Conservation (phyloP, 2,797 vertebrate species). For the Acanthurus leucopareius region DNA sequence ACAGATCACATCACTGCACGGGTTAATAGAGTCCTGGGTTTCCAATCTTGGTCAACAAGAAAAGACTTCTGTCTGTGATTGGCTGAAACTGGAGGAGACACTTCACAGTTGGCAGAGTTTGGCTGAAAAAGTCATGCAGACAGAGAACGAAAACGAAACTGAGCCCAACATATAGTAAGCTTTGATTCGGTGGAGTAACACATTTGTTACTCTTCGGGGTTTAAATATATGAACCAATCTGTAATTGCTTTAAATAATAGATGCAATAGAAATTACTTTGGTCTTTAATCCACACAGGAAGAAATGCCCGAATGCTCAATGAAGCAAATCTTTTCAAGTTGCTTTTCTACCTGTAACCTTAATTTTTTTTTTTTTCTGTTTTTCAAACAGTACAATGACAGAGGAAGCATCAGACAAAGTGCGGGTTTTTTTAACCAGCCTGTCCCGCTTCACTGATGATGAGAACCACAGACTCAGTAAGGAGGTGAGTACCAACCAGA, state of each 20-base stretch:
- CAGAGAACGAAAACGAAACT: conserved; percentile 57
- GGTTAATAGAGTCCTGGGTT: conserved; percentile 82
- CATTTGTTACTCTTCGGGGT: not conserved
- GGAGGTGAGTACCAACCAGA: conserved; percentile 69
- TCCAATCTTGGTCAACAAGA: conserved; percentile 67
- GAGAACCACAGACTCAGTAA: conserved; percentile 79
- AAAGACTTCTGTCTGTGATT: conserved; percentile 66
- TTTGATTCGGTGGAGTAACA: not conserved
- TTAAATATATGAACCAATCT: not conserved
- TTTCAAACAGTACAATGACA: conserved; percentile 68
- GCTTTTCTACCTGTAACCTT: not conserved
- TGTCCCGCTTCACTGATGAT: conserved; percentile 73
- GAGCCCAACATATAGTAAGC: conserved; percentile 68
- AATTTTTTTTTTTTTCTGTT: conserved; percentile 17
- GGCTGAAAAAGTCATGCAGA: conserved; percentile 67
- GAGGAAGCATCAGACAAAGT: conserved; percentile 63
- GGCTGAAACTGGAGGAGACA: conserved; percentile 74
- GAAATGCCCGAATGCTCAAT: not conserved
- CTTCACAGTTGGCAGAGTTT: conserved; percentile 78
- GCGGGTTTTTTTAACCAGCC: conserved; percentile 68
- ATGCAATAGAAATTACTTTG: not conserved
- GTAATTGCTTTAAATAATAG: not conserved
- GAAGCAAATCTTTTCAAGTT: not conserved
- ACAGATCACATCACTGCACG: conserved; percentile 77
- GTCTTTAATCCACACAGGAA: not conserved